A percentile compares a stretch with the other conserved stretches of the same genome.
These are phyloP conservation scores for Caligus rogercresseyi DNA, from an alignment of 1,140 invertebrate species.

Conservation along the genomic window DNA sequence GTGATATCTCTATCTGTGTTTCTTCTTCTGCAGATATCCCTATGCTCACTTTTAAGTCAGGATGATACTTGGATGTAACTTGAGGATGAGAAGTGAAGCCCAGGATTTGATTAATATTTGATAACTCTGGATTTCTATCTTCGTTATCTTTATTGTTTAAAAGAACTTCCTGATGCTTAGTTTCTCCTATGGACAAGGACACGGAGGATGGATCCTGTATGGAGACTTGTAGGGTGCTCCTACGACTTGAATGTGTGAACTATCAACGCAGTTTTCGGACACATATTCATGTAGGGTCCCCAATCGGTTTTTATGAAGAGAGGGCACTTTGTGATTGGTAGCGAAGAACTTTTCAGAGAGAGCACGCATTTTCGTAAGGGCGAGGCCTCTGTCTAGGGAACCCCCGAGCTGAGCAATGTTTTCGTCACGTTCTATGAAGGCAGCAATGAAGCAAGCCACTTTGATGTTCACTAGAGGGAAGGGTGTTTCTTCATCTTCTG, in stretches of 20 bases:
- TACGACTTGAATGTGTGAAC: constrained; percentile 9
- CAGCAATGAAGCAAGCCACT: not conserved
- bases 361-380: not conserved
- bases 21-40: not conserved
- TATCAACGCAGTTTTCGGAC: not conserved
- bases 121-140: too few species aligned
- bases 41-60: not conserved
- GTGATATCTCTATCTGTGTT: not conserved
- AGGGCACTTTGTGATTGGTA: not conserved
- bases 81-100: not conserved
- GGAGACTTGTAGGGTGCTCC: constrained; percentile 6
- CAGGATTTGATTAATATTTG: not conserved
- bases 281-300: not conserved
- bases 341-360: not conserved
- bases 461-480: not conserved
- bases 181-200: not conserved
- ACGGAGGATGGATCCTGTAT: not conserved
- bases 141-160: too few species aligned
- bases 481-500: not conserved
- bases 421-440: constrained; percentile 10
- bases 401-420: not conserved
- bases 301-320: not conserved
- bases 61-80: not conserved
- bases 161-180: too few species aligned
- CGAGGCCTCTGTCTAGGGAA: not conserved